Conservation (phyloP, 2,113 vertebrate genomes). For the Lanius ludovicianus region DNA sequence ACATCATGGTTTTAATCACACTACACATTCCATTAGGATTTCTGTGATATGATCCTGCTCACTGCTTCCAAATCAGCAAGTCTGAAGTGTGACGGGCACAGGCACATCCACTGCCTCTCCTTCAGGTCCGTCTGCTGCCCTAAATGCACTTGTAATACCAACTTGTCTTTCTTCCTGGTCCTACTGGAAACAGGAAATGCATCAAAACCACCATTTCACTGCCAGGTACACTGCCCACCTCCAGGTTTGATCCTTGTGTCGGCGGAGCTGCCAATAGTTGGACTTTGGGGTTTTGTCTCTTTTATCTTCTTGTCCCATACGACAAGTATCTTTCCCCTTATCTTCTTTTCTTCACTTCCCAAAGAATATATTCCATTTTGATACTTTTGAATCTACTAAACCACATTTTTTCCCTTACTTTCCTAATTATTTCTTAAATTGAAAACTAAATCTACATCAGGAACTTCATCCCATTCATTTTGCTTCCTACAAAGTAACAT, state of each 20-base stretch:
- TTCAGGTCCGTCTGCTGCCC: not conserved
- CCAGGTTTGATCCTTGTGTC: not conserved
- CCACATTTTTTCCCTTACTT: not conserved
- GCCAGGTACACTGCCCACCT: not conserved
- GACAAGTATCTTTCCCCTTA: not conserved
- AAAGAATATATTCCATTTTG: not conserved
- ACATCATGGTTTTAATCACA: not conserved
- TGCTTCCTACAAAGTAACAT: not conserved
- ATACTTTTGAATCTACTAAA: not conserved
- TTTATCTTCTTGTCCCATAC: not conserved
- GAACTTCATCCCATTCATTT: not conserved
- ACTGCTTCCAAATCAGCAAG: not conserved
- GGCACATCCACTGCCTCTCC: not conserved
- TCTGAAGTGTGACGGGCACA: rapidly evolving
- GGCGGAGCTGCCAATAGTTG: rapidly evolving
- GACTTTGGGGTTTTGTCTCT: not conserved
- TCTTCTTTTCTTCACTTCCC: not conserved
- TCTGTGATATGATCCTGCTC: not conserved
- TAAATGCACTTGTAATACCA: rapidly evolving
- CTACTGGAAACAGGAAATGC: not conserved
- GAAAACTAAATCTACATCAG: not conserved
- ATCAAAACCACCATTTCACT: rapidly evolving
- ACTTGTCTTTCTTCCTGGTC: not conserved
- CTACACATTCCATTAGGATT: not conserved
- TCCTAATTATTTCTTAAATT: not conserved